Conservation (phyloP, 2,888 invertebrate genomes). For the Ecliptopera silaceata region DNA sequence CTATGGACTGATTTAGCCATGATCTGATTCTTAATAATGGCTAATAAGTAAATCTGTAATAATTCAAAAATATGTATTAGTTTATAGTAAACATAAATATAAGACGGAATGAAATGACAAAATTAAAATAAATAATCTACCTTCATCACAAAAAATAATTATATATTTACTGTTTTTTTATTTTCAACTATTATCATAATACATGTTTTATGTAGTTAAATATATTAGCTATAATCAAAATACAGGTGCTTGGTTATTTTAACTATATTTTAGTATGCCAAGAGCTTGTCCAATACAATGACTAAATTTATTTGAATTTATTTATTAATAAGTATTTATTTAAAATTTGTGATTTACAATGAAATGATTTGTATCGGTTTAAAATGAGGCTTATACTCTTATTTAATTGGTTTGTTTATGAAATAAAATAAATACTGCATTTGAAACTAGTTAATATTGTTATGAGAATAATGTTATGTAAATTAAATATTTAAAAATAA, state of each 20-base stretch:
- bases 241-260: constrained; percentile 14
- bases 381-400: not conserved
- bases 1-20: constrained; percentile 7
- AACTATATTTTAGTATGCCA: not conserved
- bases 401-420: not conserved
- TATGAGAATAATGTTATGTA: no score
- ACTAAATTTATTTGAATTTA: not conserved
- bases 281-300: constrained; percentile 1
- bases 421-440: not conserved
- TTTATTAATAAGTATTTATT: not conserved
- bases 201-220: not conserved
- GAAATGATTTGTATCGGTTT: not conserved
- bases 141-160: not conserved
- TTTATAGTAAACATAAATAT: not conserved
- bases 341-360: not conserved
- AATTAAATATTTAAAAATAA: no score
- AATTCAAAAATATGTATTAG: not conserved
- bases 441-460: constrained; percentile 3
- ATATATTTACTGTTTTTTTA: not conserved
- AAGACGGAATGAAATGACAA: not conserved
- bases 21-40: not conserved
- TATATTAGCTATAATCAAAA: constrained; percentile 18
- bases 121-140: not conserved
- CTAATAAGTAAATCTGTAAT: not conserved
- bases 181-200: not conserved